Evolutionary conservation across 2,888 invertebrate species (phyloP).

Genomic region (Melanchra persicariae): DNA sequence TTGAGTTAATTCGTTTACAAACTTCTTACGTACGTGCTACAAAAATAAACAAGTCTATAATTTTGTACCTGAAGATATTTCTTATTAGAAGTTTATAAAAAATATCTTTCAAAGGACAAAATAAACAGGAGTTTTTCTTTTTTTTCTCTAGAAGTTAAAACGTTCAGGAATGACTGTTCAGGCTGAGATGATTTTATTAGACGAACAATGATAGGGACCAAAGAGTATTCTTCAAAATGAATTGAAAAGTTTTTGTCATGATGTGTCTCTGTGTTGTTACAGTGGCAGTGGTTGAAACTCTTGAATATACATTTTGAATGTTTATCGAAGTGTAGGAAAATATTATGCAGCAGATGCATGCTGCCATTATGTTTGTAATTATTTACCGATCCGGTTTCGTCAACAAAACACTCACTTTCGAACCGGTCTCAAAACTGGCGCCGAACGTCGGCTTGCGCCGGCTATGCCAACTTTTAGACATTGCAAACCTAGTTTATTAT

Average conservation of each 20-base stretch:
- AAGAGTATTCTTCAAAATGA: not conserved
- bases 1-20: slow-evolving; percentile 67
- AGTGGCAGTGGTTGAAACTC: slow-evolving; percentile 1
- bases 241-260: not conserved
- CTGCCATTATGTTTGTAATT: slow-evolving; percentile 70
- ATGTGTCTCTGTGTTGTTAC: slow-evolving; percentile 18
- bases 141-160: slow-evolving; percentile 1
- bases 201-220: too few species aligned
- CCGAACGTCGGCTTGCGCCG: slow-evolving; percentile 61
- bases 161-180: not conserved
- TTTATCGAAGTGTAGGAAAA: slow-evolving; percentile 37
- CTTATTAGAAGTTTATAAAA: slow-evolving; percentile 22
- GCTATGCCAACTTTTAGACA: slow-evolving; percentile 50
- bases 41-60: slow-evolving; percentile 62
- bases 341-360: slow-evolving; percentile 61
- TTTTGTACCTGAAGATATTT: slow-evolving; percentile 41
- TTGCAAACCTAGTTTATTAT: slow-evolving; percentile 54
- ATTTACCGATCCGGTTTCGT: slow-evolving; percentile 82
- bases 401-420: slow-evolving; percentile 85
- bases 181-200: too few species aligned
- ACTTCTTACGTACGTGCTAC: slow-evolving; percentile 57
- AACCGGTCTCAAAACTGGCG: slow-evolving; percentile 81
- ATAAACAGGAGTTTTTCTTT: slow-evolving; percentile 26
- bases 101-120: slow-evolving; percentile 12
- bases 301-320: slow-evolving; percentile 20